Conservation (phyloP, 2,888 invertebrate species). For the Xestia xanthographa region DNA sequence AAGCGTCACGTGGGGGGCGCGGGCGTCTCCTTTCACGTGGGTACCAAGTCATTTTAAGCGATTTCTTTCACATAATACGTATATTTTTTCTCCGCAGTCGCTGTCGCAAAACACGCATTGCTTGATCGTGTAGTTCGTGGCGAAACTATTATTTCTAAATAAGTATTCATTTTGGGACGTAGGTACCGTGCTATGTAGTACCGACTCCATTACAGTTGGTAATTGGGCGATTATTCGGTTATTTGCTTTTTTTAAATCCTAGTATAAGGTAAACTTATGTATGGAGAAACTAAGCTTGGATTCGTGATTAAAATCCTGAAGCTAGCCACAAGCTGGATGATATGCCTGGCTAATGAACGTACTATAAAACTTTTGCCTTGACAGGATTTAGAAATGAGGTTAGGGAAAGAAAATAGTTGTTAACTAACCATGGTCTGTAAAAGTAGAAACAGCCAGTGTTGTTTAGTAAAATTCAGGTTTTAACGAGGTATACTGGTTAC, state of each 20-base stretch:
- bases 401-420: not conserved
- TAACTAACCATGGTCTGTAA: not conserved
- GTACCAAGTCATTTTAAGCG: not conserved
- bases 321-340: slow-evolving; percentile 18
- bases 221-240: slow-evolving; percentile 21
- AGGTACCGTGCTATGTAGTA: slow-evolving; percentile 13
- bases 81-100: not conserved
- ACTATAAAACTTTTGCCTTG: slow-evolving; percentile 7
- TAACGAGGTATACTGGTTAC: not conserved
- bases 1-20: no score
- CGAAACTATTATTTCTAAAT: slow-evolving; percentile 41
- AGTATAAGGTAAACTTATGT: not conserved
- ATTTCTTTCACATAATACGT: not conserved
- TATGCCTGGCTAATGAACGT: slow-evolving; percentile 8
- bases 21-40: not conserved
- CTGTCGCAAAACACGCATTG: not conserved
- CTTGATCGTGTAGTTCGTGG: not conserved
- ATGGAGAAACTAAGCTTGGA: not conserved
- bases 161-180: slow-evolving; percentile 45
- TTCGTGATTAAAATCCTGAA: not conserved
- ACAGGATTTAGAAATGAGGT: slow-evolving; percentile 9
- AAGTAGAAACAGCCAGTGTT: not conserved
- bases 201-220: slow-evolving; percentile 26
- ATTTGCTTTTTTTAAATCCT: slow-evolving; percentile 26
- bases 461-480: not conserved